Conservation (phyloP, 2,113 vertebrate species). For the Gobiocypris rarus region DNA sequence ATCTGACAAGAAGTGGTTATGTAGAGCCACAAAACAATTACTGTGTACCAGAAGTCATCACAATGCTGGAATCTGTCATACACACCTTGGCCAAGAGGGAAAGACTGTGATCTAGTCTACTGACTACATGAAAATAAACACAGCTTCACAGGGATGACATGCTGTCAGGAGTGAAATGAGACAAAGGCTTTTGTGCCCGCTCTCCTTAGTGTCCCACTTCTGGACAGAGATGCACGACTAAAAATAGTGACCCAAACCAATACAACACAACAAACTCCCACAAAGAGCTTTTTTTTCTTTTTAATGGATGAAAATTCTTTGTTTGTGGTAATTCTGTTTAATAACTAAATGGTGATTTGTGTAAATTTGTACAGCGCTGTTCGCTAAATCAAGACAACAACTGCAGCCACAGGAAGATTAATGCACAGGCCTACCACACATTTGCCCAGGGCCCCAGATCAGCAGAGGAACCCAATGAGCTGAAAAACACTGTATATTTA, state of each 20-base stretch:
- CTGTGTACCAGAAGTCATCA: neutral
- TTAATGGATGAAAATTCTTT: neutral
- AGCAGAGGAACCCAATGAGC: conserved; percentile 22
- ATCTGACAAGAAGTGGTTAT: neutral
- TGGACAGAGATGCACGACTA: neutral
- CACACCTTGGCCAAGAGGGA: conserved; percentile 15
- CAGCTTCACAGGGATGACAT: conserved; percentile 16
- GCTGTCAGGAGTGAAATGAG: conserved; percentile 34
- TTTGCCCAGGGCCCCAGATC: conserved; percentile 7
- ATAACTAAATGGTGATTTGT: conserved; percentile 2
- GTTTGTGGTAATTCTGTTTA: conserved; percentile 1
- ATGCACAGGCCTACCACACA: neutral
- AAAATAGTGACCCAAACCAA: neutral
- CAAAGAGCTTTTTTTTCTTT: no score
- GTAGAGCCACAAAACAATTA: conserved; percentile 36
- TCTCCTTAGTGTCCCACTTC: neutral
- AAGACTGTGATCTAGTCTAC: conserved; percentile 26
- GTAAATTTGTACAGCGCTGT: conserved; percentile 8
- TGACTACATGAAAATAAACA: conserved; percentile 33
- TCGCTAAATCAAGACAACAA: conserved; percentile 1
- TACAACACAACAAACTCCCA: neutral
- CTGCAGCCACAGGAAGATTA: neutral
- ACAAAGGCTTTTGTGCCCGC: neutral
- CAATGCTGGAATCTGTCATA: conserved; percentile 9
- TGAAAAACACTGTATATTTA: conserved; percentile 23